A percentile compares a stretch with the other conserved stretches of the same genome.
These are phyloP conservation scores for Dolomedes plantarius DNA, from an alignment of 2,888 invertebrate genomes.

Conservation along the genomic window DNA sequence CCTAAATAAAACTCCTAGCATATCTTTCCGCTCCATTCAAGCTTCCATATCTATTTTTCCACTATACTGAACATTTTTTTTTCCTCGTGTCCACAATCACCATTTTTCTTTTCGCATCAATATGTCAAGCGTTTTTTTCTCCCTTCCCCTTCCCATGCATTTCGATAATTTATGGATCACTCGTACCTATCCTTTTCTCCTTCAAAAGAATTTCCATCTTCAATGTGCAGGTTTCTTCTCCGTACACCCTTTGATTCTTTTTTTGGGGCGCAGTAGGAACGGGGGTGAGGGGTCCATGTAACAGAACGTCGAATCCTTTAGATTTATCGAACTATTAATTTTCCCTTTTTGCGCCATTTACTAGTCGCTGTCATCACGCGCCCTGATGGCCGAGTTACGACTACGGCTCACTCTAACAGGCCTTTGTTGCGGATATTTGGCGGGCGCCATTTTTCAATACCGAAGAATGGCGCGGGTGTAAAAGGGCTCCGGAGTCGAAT, in stretches of 20 bases:
- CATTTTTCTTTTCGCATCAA: conserved; percentile 18
- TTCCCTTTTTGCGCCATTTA: conserved; percentile 38
- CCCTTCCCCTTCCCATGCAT: conserved; percentile 4
- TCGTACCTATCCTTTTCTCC: neutral
- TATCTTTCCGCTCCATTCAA: no score
- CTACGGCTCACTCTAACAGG: neutral
- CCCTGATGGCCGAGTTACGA: conserved; percentile 20
- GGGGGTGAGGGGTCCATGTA: neutral
- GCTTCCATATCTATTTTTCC: neutral
- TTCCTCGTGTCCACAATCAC: neutral
- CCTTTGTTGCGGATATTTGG: neutral
- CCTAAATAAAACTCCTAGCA: no score
- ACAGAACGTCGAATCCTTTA: conserved; percentile 4
- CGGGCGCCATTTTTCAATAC: neutral
- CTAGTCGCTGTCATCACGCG: conserved; percentile 21
- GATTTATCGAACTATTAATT: conserved; percentile 68
- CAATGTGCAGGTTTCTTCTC: conserved; percentile 1
- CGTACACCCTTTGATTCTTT: neutral
- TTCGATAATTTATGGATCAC: conserved; percentile 44
- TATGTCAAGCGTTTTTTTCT: conserved; percentile 29
- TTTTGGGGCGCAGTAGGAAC: neutral
- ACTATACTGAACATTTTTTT: neutral
- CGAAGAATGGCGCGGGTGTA: neutral
- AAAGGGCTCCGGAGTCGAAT: no score
- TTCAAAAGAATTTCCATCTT: neutral